These are phyloP conservation scores for Mesorhabditis sp. DNA, from an alignment of 2,888 invertebrate genomes.

Conservation along the genomic window DNA sequence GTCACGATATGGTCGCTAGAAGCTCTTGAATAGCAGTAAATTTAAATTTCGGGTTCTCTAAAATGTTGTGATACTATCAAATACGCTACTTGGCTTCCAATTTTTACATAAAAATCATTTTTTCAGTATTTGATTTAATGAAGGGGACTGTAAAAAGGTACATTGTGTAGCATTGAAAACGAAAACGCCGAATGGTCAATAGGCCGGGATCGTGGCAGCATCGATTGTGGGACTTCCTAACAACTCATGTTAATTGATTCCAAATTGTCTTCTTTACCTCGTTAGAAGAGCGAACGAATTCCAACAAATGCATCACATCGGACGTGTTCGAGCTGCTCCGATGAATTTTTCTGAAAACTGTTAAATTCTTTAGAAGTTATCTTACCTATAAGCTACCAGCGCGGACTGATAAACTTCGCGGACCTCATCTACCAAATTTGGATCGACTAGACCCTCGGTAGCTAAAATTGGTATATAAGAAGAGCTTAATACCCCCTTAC, in stretches of 20 bases:
- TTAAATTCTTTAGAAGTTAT: background rate
- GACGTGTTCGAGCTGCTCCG: background rate
- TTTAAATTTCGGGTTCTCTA: too few relatives aligned
- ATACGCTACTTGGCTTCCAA: too few relatives aligned
- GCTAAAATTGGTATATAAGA: background rate
- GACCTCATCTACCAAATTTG: slow-evolving; percentile 4
- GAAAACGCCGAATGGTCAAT: background rate
- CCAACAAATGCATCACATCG: background rate
- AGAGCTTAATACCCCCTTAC: background rate
- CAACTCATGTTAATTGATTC: background rate
- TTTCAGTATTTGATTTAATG: too few relatives aligned
- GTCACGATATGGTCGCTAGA: too few relatives aligned
- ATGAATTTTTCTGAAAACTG: background rate
- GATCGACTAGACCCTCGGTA: slow-evolving; percentile 1
- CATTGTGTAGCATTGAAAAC: background rate
- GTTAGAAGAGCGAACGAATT: slow-evolving; percentile 3
- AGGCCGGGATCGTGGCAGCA: background rate
- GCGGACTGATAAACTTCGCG: slow-evolving; percentile 5
- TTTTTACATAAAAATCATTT: too few relatives aligned
- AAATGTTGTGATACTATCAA: too few relatives aligned
- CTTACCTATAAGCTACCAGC: background rate
- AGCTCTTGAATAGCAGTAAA: too few relatives aligned
- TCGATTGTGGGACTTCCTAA: slow-evolving; percentile 1
- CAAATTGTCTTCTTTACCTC: background rate
- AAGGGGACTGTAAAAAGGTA: too few relatives aligned